phyloP scores from a whole-genome alignment of 2,888 invertebrate genomes.

The Lasioglossum pauxillum region DNA sequence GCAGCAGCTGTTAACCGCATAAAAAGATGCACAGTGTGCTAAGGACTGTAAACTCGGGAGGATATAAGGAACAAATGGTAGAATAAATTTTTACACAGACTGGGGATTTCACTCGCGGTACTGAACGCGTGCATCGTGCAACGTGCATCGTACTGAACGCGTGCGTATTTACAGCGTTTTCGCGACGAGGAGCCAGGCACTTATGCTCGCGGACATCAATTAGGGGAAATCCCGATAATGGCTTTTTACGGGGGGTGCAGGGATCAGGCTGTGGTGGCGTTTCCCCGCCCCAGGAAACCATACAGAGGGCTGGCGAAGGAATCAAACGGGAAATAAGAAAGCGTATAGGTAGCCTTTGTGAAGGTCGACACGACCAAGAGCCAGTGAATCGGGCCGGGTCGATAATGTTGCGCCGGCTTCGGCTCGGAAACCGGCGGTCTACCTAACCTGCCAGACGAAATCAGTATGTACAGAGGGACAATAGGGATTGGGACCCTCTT shows the following conservation, averaged over 20 bases:
- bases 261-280: not conserved
- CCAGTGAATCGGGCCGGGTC: constrained; percentile 42
- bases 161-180: constrained; percentile 25
- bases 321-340: constrained; percentile 77
- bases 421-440: constrained; percentile 38
- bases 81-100: not conserved
- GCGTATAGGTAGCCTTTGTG: constrained; percentile 61
- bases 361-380: constrained; percentile 29
- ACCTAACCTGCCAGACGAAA: constrained; percentile 57
- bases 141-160: too few relatives aligned
- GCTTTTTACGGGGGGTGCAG: constrained; percentile 66
- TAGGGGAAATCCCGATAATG: constrained; percentile 79
- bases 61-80: not conserved
- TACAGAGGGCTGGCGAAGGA: constrained; percentile 56
- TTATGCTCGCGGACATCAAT: constrained; percentile 73
- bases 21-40: not conserved
- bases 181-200: constrained; percentile 31
- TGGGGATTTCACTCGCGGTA: not conserved
- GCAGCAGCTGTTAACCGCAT: not conserved
- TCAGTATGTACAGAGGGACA: constrained; percentile 75
- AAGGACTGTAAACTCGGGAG: not conserved
- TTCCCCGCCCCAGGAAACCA: constrained; percentile 57
- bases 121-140: too few relatives aligned
- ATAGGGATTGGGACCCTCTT: constrained; percentile 72
- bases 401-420: constrained; percentile 61